These are phyloP conservation scores for Paraescarpia echinospica DNA, from an alignment of 1,140 invertebrate genomes.

Conservation along the genomic window DNA sequence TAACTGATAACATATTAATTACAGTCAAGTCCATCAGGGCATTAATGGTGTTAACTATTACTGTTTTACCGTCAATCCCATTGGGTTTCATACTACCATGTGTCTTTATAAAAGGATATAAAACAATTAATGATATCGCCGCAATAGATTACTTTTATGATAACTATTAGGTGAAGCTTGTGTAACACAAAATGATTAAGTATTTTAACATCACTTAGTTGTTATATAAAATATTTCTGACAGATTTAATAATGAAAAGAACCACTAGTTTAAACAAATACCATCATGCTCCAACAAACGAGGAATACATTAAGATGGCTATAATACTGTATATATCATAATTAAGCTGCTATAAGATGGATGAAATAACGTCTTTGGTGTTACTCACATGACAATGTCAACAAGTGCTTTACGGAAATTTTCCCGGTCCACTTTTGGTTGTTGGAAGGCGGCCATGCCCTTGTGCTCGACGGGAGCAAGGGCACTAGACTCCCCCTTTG, in stretches of 20 bases:
- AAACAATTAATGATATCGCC: too few species aligned
- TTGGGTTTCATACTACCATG: neutral
- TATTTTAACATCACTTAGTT: too few species aligned
- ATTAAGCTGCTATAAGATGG: neutral
- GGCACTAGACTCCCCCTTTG: neutral
- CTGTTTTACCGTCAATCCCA: neutral
- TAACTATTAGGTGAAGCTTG: neutral
- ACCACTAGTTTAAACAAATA: too few species aligned
- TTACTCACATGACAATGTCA: constrained; percentile 67
- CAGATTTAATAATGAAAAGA: too few species aligned
- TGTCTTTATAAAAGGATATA: too few species aligned
- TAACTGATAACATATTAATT: neutral
- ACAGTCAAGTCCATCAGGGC: neutral
- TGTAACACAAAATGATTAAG: neutral
- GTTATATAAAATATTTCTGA: too few species aligned
- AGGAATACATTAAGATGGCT: too few species aligned
- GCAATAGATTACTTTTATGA: neutral
- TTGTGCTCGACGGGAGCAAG: neutral
- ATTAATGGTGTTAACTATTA: neutral
- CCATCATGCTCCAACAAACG: too few species aligned
- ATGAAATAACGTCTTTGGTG: neutral
- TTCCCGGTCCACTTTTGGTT: constrained; percentile 73
- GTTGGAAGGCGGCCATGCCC: constrained; percentile 13
- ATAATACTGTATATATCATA: too few species aligned
- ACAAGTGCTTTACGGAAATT: constrained; percentile 79